phyloP scores from a whole-genome alignment of 2,888 invertebrate genomes.

The Cataglyphis altisquamis region DNA sequence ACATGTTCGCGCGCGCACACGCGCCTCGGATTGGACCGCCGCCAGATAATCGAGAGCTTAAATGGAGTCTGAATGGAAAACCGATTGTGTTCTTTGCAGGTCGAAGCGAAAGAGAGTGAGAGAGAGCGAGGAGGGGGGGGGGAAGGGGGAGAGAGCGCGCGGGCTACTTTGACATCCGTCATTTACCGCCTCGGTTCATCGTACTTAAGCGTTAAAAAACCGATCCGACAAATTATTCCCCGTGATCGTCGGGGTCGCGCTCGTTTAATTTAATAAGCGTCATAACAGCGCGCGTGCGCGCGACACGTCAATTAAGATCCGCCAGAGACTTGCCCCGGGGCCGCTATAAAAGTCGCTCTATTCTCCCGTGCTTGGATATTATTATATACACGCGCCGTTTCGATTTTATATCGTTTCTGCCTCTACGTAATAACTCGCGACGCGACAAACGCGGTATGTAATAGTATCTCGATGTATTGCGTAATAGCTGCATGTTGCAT shows the following conservation, averaged over 20 bases:
- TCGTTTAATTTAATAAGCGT: slow-evolving; percentile 31
- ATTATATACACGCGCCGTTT: not conserved
- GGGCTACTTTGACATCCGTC: slow-evolving; percentile 2
- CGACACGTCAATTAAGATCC: slow-evolving; percentile 25
- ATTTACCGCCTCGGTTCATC: not conserved
- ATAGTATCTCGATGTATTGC: not conserved
- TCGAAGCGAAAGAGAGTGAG: not conserved
- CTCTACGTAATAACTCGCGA: not conserved
- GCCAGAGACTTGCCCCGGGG: not conserved
- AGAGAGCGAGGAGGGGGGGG: no score
- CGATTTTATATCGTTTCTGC: not conserved
- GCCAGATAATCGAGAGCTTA: slow-evolving; percentile 63
- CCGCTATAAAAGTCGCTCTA: not conserved
- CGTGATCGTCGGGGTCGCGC: not conserved
- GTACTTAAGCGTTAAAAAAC: slow-evolving; percentile 32
- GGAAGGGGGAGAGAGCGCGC: not conserved
- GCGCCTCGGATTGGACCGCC: slow-evolving; percentile 38
- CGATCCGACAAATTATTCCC: slow-evolving; percentile 11
- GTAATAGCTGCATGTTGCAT: not conserved
- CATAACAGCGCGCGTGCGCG: slow-evolving; percentile 1
- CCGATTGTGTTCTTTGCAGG: slow-evolving; percentile 59
- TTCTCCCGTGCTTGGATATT: not conserved
- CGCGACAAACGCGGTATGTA: not conserved
- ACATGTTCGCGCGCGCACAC: slow-evolving; percentile 50
- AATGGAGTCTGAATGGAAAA: slow-evolving; percentile 66